Evolutionary conservation across 2,888 invertebrate species (phyloP).

Genomic region (Acheta domesticus): DNA sequence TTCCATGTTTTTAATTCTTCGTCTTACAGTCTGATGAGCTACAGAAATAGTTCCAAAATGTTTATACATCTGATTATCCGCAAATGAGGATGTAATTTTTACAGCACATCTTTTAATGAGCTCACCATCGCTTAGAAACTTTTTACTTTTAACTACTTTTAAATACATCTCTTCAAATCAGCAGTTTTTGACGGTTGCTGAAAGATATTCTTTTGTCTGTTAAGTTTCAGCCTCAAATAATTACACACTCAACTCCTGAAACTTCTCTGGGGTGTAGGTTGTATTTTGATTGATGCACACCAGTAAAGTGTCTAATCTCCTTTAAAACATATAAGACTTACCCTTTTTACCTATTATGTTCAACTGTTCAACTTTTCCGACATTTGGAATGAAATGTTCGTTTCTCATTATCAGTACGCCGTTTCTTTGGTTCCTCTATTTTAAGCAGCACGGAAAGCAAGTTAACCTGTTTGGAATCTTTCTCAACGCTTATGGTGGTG

Average conservation of each 20-base stretch:
- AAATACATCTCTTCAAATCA: slow-evolving; percentile 20
- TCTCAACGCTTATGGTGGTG: too few relatives aligned
- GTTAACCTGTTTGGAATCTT: too few relatives aligned
- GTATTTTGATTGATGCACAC: slow-evolving; percentile 18
- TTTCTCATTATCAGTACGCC: too few relatives aligned
- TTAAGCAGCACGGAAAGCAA: too few relatives aligned
- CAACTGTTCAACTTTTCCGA: too few relatives aligned
- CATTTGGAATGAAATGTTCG: too few relatives aligned
- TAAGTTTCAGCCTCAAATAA: slow-evolving; percentile 20
- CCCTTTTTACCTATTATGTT: too few relatives aligned
- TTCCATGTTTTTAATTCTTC: slow-evolving; percentile 22
- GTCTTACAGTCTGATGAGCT: slow-evolving; percentile 25
- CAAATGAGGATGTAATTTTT: neutral
- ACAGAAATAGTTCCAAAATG: neutral
- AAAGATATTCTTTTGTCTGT: slow-evolving; percentile 20
- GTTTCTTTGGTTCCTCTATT: too few relatives aligned
- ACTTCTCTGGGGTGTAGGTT: neutral
- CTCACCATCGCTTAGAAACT: neutral
- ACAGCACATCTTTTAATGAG: neutral
- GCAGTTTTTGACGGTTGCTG: neutral
- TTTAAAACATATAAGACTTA: too few relatives aligned
- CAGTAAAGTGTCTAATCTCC: neutral
- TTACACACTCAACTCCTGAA: neutral
- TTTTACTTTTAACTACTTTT: neutral
- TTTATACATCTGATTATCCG: neutral